phyloP scores from a whole-genome alignment of 2,113 vertebrate genomes.

The Apeltes quadracus region DNA sequence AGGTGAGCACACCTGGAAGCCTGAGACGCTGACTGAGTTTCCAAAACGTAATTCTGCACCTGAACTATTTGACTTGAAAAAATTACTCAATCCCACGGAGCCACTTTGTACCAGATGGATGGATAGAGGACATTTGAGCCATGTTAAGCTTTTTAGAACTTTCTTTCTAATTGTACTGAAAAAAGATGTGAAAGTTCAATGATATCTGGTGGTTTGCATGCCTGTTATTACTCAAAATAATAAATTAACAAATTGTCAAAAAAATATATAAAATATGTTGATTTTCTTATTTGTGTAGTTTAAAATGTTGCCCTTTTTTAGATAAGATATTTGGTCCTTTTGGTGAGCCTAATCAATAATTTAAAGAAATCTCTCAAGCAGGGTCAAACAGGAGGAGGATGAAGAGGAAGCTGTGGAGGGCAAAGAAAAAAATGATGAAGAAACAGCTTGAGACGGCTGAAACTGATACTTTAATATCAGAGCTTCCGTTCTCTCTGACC shows the following conservation, averaged over 20 bases:
- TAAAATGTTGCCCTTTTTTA: not conserved
- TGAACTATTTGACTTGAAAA: not conserved
- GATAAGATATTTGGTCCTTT: not conserved
- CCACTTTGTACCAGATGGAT: not conserved
- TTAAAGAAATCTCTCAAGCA: conserved; percentile 5
- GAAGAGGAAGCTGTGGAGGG: conserved; percentile 60
- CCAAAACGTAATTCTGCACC: not conserved
- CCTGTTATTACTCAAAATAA: not conserved
- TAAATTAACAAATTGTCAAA: not conserved
- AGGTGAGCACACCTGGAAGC: conserved; percentile 24
- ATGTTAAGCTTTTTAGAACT: not conserved
- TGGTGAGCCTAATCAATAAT: not conserved
- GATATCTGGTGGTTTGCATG: not conserved
- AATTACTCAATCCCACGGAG: not conserved
- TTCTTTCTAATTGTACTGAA: too few relatives aligned
- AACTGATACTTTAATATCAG: conserved; percentile 72
- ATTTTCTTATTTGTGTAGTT: not conserved
- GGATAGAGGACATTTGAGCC: not conserved
- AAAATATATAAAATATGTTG: not conserved
- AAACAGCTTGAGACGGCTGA: conserved; percentile 42
- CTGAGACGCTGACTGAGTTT: not conserved
- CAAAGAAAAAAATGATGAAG: conserved; percentile 57
- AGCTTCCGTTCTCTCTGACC: conserved; percentile 86
- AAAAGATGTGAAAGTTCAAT: not conserved
- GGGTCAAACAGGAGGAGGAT: conserved; percentile 53